A percentile compares a stretch with the other conserved stretches of the same genome.
phyloP scores from a whole-genome alignment of 2,797 vertebrate genomes.

The Natrix natrix region DNA sequence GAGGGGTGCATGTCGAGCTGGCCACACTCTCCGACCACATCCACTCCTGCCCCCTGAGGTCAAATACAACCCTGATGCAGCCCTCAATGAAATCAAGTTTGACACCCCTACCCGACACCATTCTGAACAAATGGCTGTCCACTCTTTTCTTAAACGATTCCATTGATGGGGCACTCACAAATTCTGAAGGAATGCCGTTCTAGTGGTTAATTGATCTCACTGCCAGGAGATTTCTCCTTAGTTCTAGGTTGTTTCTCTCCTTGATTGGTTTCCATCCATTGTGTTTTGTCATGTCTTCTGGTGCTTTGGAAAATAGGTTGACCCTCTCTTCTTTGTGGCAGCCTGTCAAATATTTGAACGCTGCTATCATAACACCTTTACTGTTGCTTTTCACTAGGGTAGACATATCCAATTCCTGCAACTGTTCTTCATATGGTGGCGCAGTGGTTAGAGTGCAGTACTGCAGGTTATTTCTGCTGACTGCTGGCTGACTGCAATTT shows the following conservation, averaged over 20 bases:
- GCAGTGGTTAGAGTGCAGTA: too few relatives aligned
- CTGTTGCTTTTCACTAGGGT: background rate
- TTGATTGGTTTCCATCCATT: background rate
- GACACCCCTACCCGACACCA: background rate
- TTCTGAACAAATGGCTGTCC: background rate
- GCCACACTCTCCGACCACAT: too few relatives aligned
- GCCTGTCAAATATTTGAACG: background rate
- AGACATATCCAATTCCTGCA: background rate
- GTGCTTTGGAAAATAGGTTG: background rate
- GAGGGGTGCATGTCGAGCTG: too few relatives aligned
- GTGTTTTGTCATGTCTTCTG: background rate
- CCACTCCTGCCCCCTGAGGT: too few relatives aligned
- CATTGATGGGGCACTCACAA: background rate
- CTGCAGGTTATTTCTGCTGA: too few relatives aligned
- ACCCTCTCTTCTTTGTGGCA: background rate
- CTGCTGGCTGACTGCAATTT: too few relatives aligned
- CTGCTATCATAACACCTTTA: background rate
- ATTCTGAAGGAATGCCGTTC: background rate
- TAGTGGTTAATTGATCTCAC: background rate
- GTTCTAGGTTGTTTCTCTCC: background rate
- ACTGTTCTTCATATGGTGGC: background rate
- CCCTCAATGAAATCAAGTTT: too few relatives aligned
- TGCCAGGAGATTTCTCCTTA: background rate
- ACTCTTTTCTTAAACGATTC: background rate
- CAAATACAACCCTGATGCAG: too few relatives aligned